Conservation (phyloP, 2,113 vertebrate species). For the Myiagra hebetior region DNA sequence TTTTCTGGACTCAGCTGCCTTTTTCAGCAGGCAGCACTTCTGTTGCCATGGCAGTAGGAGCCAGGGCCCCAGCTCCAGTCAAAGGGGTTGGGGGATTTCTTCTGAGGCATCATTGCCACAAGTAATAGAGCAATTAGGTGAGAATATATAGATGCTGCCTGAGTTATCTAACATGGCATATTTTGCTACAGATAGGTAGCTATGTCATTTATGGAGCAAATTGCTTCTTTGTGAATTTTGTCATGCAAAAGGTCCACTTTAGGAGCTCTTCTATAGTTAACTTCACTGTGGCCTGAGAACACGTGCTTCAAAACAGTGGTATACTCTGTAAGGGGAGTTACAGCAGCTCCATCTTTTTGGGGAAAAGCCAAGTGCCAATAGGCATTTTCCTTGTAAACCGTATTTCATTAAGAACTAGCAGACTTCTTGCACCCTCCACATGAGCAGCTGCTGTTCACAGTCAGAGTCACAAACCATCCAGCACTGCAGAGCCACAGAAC, state of each 20-base stretch:
- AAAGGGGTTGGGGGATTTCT: neutral
- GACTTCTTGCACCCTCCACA: neutral
- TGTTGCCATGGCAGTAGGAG: neutral
- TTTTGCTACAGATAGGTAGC: neutral
- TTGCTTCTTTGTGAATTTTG: neutral
- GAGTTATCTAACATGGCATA: neutral
- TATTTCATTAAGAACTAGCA: neutral
- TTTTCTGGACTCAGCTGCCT: neutral
- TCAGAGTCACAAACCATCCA: neutral
- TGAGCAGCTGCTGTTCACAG: neutral
- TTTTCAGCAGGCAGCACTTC: neutral
- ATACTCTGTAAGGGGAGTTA: neutral
- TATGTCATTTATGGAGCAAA: neutral
- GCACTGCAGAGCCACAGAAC: neutral
- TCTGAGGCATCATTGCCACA: neutral
- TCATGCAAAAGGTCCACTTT: neutral
- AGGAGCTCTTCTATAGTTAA: neutral
- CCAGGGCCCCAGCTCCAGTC: neutral
- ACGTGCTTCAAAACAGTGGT: accelerated
- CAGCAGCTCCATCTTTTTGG: neutral
- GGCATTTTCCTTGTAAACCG: neutral
- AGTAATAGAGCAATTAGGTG: neutral
- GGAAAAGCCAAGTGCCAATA: neutral
- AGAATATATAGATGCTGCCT: neutral
- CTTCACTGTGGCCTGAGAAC: neutral